Evolutionary conservation across 2,113 vertebrate genomes (phyloP).

Genomic region (Pachyramphus minor): DNA sequence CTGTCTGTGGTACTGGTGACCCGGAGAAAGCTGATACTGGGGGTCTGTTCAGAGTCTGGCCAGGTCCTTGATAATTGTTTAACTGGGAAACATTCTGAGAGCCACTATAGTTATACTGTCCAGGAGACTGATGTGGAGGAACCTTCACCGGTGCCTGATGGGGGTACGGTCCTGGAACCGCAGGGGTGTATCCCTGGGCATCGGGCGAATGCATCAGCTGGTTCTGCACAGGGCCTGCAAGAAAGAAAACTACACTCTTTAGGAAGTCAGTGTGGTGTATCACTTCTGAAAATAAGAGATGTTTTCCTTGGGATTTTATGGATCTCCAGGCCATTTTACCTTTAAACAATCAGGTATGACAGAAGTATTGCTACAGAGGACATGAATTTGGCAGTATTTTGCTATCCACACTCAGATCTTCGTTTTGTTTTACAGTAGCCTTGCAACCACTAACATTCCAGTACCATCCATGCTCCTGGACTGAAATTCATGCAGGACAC

Average conservation of each 20-base stretch:
- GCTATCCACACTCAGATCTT: not conserved
- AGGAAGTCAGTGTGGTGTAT: not conserved
- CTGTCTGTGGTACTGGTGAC: conserved; percentile 50
- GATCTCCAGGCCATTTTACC: not conserved
- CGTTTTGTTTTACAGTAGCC: not conserved
- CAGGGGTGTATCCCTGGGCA: conserved; percentile 74
- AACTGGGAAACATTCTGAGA: conserved; percentile 74
- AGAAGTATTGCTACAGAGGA: not conserved
- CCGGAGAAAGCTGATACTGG: conserved; percentile 63
- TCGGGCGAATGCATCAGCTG: conserved; percentile 74
- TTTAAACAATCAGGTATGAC: not conserved
- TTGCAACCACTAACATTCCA: not conserved
- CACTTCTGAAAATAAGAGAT: not conserved
- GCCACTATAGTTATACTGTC: conserved; percentile 75
- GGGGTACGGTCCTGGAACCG: conserved; percentile 71
- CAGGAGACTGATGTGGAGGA: conserved; percentile 69
- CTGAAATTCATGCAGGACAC: not conserved
- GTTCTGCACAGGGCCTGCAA: conserved; percentile 87
- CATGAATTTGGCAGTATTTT: not conserved
- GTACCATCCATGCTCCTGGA: not conserved
- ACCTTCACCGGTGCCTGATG: conserved; percentile 78
- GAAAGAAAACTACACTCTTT: not conserved
- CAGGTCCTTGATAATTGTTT: conserved; percentile 76
- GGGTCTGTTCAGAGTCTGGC: conserved; percentile 76
- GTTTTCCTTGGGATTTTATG: not conserved